Conservation (phyloP, 2,888 invertebrate genomes). For the Drosophila barbarae region DNA sequence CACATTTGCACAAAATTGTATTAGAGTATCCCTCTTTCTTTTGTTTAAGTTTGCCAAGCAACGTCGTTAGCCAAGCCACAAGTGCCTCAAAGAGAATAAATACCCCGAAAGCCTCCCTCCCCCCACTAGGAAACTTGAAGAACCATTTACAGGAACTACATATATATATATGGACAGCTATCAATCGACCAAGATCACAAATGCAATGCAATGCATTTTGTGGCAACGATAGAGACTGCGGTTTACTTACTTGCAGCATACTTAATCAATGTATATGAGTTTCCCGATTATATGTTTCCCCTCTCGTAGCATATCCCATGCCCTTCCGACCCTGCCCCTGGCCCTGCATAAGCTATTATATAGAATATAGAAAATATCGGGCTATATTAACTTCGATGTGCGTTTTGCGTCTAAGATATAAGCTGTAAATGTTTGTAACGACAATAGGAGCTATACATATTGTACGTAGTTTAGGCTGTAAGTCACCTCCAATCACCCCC, state of each 20-base stretch:
- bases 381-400: slow-evolving; percentile 11
- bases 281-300: neutral
- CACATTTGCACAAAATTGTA: slow-evolving; percentile 13
- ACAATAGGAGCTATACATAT: slow-evolving; percentile 32
- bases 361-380: slow-evolving; percentile 15
- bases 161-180: slow-evolving; percentile 1
- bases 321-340: slow-evolving; percentile 4
- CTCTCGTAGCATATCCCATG: slow-evolving; percentile 52
- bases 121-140: neutral
- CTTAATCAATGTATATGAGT: slow-evolving; percentile 6
- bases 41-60: slow-evolving; percentile 34
- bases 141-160: slow-evolving; percentile 11
- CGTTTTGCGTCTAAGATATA: slow-evolving; percentile 32
- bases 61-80: slow-evolving; percentile 54
- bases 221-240: slow-evolving; percentile 23
- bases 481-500: neutral
- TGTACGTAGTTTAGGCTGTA: slow-evolving; percentile 23
- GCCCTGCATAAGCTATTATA: slow-evolving; percentile 17
- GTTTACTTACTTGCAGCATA: slow-evolving; percentile 10
- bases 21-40: slow-evolving; percentile 2
- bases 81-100: slow-evolving; percentile 56
- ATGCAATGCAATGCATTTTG: slow-evolving; percentile 35
- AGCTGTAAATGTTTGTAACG: slow-evolving; percentile 43
- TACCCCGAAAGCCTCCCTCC: neutral
- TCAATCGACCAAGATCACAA: slow-evolving; percentile 34